Base-by-base conservation (phyloP, 2,113 vertebrate species). In the Forbesichthys papilliferus region DNA sequence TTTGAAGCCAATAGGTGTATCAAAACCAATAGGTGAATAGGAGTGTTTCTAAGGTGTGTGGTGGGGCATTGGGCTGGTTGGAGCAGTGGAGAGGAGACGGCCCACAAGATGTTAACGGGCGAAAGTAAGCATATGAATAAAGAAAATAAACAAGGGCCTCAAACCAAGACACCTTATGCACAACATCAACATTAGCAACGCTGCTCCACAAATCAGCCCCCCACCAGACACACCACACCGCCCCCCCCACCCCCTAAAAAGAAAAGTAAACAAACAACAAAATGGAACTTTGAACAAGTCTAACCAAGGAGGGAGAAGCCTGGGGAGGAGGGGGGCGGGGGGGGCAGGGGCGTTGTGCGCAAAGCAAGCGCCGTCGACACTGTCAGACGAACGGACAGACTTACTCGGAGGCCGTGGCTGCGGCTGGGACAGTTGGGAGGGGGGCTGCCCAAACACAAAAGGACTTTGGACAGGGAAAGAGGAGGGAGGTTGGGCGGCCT, bases 371-470 rank as follows among this genome's bases (percentile, higher is more conserved):
- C 90, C 68, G 27, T 27, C 27, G 77, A 73, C 92, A 93, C 92
- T 95, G 93, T 86, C 88, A 89, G 79, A 88, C 84, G 94, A 94
- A 93, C 93, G 92, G 95, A 95, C 95, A 96, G 93, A 99, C 98
- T 99, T 99, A 99, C 98, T 98, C 94, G 94, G 97, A 98, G 98
- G 96, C 95, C 95, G 95, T 89, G 93, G 93, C 86, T 92, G 91
- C 91, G 93, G 93, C 93, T 96, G 96, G 95, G 95, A 96, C 92
- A 96, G 95, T 96, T 98, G 96, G 96, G 98, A 95, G 94, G 96
- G 96, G 96, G 96, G 95, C 80, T 99, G 97, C 97, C 98, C 97
- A 93, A 99, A 99, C 96, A 99, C 97, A 99, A 99, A 99, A 96
- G 98, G 96, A 91, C 97, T 97, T 94, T 98, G 96, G 94, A 96